Base-by-base conservation (phyloP, 2,888 invertebrate genomes). In the Phengaris arion region DNA sequence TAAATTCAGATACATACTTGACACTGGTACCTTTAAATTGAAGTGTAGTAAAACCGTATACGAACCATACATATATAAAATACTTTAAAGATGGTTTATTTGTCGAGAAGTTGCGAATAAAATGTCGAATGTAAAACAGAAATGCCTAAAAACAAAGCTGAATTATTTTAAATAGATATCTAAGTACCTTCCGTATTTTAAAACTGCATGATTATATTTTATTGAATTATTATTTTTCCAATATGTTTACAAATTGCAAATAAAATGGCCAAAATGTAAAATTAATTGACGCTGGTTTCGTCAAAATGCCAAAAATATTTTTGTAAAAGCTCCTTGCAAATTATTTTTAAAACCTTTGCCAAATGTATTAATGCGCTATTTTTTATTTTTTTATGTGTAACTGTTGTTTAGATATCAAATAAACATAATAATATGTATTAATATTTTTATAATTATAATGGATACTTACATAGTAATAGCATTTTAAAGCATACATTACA, bases 321-420 rank as follows among this genome's bases (percentile, higher is more conserved):
- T 86, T 86, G 83, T 86, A 86, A 77, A 78, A 73, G 82, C 83
- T 76, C 75, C 68, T 84, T 83, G 82, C 81, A 82, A 74, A 70
- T 78, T 76, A 68, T 78, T 82, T 85, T 81, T 75, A 73, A 64
- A 77, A 77, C 74, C 54, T 75, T 64, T 74, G 54, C 52, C 79
- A 76, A 79, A 80, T 78, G 79, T 74, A 80, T 54, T 70, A 7
- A 80, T 81, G 79, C 80, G 77, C 82, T 81, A 77, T 74, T 80
- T 79, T 72, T 2, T 64, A n/a, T n/a, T n/a, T n/a, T 64, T 59
- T 12, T 12, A 64, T 45, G 35, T 45, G 35, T 35, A 35, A 64
- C 35, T 22, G 22, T 22, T 22, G 46, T 76, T 13, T n/a, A 57
- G 46, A 70, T 72, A 55, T 68, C 54, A 64, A 45, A 35, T 55